Conservation (phyloP, 2,113 vertebrate species). For the Rallus limicola region DNA sequence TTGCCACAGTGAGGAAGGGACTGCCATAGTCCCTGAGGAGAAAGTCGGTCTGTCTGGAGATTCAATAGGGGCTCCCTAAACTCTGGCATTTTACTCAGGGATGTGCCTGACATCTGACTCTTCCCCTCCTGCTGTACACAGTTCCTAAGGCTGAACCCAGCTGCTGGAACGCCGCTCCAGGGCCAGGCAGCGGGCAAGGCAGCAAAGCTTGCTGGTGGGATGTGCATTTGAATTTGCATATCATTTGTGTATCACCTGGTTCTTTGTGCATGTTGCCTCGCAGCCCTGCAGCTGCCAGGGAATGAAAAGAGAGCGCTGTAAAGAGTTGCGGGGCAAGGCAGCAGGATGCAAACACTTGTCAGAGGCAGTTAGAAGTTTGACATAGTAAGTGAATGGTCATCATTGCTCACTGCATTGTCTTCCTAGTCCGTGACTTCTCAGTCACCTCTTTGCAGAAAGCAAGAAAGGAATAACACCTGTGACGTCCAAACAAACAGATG, state of each 20-base stretch:
- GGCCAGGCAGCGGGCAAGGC: neutral
- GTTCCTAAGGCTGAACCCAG: neutral
- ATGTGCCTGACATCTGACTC: neutral
- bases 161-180: neutral
- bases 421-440: too few relatives aligned
- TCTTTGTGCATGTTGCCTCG: fast-evolving
- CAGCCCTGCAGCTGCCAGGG: neutral
- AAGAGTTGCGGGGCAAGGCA: neutral
- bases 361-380: neutral
- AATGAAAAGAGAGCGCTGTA: neutral
- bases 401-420: neutral
- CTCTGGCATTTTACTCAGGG: neutral
- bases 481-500: neutral
- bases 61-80: too few relatives aligned
- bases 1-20: neutral
- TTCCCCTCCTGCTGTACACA: fast-evolving
- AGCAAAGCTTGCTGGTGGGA: too few relatives aligned
- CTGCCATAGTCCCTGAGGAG: neutral
- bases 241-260: too few relatives aligned
- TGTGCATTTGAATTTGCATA: neutral
- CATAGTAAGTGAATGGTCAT: neutral
- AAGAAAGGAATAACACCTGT: fast-evolving
- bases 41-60: neutral
- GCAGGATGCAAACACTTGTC: neutral
- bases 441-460: neutral